Conservation (phyloP, 2,113 vertebrate species). For the Capreolus pygargus region DNA sequence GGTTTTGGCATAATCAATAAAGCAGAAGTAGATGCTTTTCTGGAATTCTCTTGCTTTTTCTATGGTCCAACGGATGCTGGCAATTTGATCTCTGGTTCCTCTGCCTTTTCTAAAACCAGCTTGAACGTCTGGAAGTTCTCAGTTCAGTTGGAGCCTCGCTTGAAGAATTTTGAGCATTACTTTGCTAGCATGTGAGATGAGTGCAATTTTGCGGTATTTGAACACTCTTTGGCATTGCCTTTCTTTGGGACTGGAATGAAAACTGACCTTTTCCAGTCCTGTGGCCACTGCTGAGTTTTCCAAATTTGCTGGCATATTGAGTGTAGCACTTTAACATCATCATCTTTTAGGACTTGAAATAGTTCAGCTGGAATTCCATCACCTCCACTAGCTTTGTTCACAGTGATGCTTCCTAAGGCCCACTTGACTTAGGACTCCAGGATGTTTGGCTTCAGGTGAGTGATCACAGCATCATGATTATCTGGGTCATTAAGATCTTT, state of each 20-base stretch:
- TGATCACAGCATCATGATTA: background rate
- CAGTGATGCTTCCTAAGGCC: background rate
- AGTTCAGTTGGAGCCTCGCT: background rate
- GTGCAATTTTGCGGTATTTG: rapidly evolving
- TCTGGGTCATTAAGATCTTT: background rate
- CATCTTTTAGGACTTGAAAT: background rate
- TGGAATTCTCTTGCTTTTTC: background rate
- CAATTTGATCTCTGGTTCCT: background rate
- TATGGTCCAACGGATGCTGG: background rate
- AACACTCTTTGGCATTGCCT: background rate
- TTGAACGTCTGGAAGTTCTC: background rate
- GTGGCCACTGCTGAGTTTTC: background rate
- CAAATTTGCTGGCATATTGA: background rate
- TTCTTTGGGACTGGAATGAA: background rate
- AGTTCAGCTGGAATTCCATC: background rate
- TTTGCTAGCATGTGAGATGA: background rate
- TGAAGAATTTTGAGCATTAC: background rate
- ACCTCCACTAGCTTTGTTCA: background rate
- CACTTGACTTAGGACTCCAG: background rate
- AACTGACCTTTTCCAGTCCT: background rate
- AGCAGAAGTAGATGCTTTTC: background rate
- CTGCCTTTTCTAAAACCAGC: background rate
- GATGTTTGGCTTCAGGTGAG: background rate
- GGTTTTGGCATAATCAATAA: background rate
- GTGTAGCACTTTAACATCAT: background rate